Base-by-base conservation (phyloP, 1,140 invertebrate species). In the Colletes latitarsis region DNA sequence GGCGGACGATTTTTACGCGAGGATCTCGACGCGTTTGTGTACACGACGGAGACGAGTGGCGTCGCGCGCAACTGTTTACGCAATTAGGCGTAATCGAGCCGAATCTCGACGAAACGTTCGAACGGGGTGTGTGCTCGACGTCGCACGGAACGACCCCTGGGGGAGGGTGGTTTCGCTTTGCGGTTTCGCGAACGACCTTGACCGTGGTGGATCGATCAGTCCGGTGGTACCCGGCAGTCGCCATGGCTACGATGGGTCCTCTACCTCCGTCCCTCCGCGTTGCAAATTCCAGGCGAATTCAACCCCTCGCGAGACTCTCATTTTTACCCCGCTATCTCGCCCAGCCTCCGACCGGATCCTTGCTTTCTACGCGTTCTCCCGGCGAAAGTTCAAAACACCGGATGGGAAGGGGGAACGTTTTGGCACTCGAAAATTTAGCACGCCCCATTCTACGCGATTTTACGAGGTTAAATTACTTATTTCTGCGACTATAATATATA, bases 221-320 rank as follows among this genome's bases (percentile, higher is more conserved):
- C 86, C 30, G 87, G 77, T 81, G 87, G 84, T 92, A 90, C 91
- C 91, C 89, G 89, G 90, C 92, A 93, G 92, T 93, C 92, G 80
- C 92, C 92, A 93, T 93, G 92, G 83, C 92, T 93, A 93, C 92
- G 86, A 90, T 86, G 81, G 86, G 82, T 88, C 89, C 88, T 91
- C 82, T 87, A 88, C 82, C 82, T 81, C 83, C 88, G 84, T 89
- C 88, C 63, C 72, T 63, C 14, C 53, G 30, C 67, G 69, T 77
- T 72, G 77, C 83, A 77, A 82, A 84, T 86, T 87, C 78, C 86
- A 64, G 55, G 6, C 77, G 77, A 86, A 86, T 83, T 83, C 82
- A 71, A 19, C 82, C 55, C 46, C 77, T 63, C 10, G 12, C 41
- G 6, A 10, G 30, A 53, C 57, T 6, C 30, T 57, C 19, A 39